Evolutionary conservation across 2,888 invertebrate species (phyloP), one percentile per base, ranked within the genome.

Genomic region (Drosophila setosimentum): DNA sequence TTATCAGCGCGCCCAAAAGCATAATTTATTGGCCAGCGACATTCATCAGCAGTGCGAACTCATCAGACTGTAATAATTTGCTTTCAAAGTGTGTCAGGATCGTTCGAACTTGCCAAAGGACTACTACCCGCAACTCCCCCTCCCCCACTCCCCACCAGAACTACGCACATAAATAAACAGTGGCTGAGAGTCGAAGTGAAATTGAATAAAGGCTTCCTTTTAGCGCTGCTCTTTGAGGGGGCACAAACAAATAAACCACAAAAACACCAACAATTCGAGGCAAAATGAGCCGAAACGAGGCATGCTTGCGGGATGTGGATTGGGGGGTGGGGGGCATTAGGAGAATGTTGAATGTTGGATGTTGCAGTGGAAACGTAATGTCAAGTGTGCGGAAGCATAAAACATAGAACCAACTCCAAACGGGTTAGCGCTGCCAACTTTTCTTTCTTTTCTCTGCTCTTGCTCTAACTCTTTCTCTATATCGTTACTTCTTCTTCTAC

Each of bases 21-120:
- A 75, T 67, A 87, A 87, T 90, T 90, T 87, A 90, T 87, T 87
- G 87, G 76, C 66, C 51, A 62, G 37, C 79, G 68, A 74, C 82
- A 90, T 87, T 85, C 90, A 84, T 90, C 89, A 84, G 88, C 73
- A 55, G 68, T 66, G 72, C 76, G 68, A 78, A 78, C 80, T 90
- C 89, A 90, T 89, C 87, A 90, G 87, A 89, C 87, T 87, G 87
- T 90, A 90, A 87, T 87, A 87, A 87, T 87, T 87, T 78, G 89
- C 87, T 84, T 84, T 87, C 83, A 77, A 72, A 81, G 85, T 86
- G 85, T 86, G 88, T 82, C 84, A 86, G 79, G 78, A 85, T 71
- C 77, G 65, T 54, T 30, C 58, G 62, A 48, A 40, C 58, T 32
- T 67, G 58, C 80, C 61, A 37, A 64, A 61, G 76, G 72, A 61